Conservation (phyloP, 2,113 vertebrate species). For the Clarias gariepinus region DNA sequence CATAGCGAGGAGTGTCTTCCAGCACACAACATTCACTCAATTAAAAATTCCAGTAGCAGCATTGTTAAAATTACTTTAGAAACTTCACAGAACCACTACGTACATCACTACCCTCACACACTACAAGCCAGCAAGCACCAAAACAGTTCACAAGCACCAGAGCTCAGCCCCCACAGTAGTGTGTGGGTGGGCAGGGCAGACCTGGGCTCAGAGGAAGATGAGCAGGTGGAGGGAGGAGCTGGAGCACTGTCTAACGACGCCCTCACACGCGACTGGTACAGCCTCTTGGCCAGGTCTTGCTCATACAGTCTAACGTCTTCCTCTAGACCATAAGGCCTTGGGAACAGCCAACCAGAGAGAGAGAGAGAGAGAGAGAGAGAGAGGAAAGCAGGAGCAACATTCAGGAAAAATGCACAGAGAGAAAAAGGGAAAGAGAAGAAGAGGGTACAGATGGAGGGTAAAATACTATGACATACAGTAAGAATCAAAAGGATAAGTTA, state of each 20-base stretch:
- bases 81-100: background rate
- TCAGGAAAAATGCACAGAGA: conserved; percentile 33
- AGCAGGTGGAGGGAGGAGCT: conserved; percentile 65
- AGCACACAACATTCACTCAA: conserved; percentile 11
- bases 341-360: conserved; percentile 58
- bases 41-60: background rate
- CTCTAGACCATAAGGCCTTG: conserved; percentile 84
- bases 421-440: conserved; percentile 49
- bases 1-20: conserved; percentile 7
- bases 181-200: conserved; percentile 73
- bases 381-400: conserved; percentile 40
- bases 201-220: conserved; percentile 77
- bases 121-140: conserved; percentile 48
- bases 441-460: conserved; percentile 65
- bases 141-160: conserved; percentile 57
- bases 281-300: conserved; percentile 89
- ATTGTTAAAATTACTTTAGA: background rate
- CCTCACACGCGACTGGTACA: conserved; percentile 87
- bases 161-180: conserved; percentile 67
- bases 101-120: conserved; percentile 6
- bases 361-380: conserved; percentile 45
- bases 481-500: conserved; percentile 50
- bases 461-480: conserved; percentile 62
- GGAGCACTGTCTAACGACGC: conserved; percentile 70
- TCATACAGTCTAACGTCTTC: conserved; percentile 92